These are phyloP conservation scores for Argya squamiceps DNA, from an alignment of 2,797 vertebrate species.

Conservation along the genomic window DNA sequence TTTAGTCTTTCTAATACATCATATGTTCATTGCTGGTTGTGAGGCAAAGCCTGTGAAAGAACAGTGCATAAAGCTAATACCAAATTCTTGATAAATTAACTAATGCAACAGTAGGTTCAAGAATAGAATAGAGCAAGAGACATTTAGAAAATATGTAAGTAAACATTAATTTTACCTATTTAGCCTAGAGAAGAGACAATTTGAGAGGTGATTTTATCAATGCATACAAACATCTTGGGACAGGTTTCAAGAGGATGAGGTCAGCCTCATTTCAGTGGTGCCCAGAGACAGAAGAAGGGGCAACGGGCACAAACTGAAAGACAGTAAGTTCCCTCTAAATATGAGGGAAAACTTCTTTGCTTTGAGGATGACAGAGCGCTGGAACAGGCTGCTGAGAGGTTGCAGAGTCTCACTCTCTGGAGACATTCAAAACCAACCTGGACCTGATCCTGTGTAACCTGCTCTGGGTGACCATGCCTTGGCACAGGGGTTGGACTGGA, in stretches of 20 bases:
- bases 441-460: not conserved
- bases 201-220: not conserved
- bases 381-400: not conserved
- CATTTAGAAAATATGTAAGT: not conserved
- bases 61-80: not conserved
- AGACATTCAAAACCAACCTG: not conserved
- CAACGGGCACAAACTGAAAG: not conserved
- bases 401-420: not conserved
- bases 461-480: not conserved
- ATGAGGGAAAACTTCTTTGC: not conserved
- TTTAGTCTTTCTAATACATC: not conserved
- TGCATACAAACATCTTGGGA: not conserved
- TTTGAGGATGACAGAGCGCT: not conserved
- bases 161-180: not conserved
- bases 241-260: not conserved
- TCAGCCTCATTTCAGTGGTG: not conserved
- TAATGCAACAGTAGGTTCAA: not conserved
- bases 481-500: not conserved
- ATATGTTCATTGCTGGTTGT: not conserved
- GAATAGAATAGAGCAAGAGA: not conserved
- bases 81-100: not conserved
- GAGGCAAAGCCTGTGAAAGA: not conserved
- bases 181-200: not conserved
- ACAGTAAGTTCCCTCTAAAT: not conserved
- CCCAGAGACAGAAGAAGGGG: not conserved